Evolutionary conservation across 2,888 invertebrate genomes (phyloP), one percentile per base, ranked within the genome.

Genomic region (Pinctada fucata): DNA sequence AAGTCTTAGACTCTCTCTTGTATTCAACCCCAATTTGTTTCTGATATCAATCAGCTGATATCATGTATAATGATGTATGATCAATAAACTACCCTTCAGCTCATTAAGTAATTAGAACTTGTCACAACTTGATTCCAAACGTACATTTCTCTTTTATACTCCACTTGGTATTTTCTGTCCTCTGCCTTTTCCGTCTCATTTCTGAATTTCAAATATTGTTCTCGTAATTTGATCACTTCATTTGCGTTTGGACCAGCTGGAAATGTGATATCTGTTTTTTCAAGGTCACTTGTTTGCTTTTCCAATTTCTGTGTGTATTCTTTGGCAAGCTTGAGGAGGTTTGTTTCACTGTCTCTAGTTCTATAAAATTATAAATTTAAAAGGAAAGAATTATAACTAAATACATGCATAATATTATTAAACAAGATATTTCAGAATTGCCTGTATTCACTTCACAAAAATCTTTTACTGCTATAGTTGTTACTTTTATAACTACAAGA

Each of bases 131-230:
- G 31, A 70, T 58, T 52, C 31, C 13, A 45, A 49, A 83, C 86
- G 79, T 82, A 92, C 91, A 90, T 89, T 86, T 93, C 92, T 68
- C 92, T 88, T 81, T 91, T 92, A 81, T 92, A 92, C 71, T 91
- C 91, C 13, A 92, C 84, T 74, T 93, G 91, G 80, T 92, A 92
- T 69, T 92, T 88, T 51, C 91, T 83, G 70, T 92, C 92, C 71
- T 91, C 88, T 2, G 89, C 88, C 80, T 91, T 89, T 47, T 90
- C 87, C 50, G 91, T 81, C 31, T 92, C 91, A 84, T 93, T 93
- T 66, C 87, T 89, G 76, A 90, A 89, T 78, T 90, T 91, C 50
- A 93, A 87, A 16, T 91, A 83, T 77, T 92, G 90, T 69, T 91
- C 88, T 72, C 93, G 83, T 72, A 92, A 84, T 76, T 90, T 91